These are phyloP conservation scores for Phodopus roborovskii DNA, from an alignment of 2,113 vertebrate genomes.

Conservation along the genomic window DNA sequence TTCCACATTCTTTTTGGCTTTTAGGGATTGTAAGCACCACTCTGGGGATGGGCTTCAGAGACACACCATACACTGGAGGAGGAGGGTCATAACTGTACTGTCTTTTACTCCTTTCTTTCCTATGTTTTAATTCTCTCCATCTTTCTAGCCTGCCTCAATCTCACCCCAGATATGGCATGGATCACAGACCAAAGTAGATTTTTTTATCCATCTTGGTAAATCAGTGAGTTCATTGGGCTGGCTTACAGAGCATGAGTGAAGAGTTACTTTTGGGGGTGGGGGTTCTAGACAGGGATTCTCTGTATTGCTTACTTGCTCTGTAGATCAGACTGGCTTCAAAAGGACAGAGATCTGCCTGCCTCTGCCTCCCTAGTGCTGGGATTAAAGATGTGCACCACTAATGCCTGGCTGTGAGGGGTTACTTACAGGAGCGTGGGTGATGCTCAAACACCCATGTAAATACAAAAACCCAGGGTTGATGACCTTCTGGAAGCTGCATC, in stretches of 20 bases:
- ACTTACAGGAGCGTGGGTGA: not conserved
- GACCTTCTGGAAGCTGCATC: not conserved
- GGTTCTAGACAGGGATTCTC: too few species aligned
- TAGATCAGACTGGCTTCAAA: too few species aligned
- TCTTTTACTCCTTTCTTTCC: not conserved
- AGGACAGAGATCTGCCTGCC: too few species aligned
- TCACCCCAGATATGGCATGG: not conserved
- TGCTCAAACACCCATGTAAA: not conserved
- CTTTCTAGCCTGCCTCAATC: not conserved
- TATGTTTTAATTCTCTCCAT: not conserved
- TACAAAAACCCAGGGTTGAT: not conserved
- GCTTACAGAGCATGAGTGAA: not conserved
- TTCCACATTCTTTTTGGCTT: not conserved
- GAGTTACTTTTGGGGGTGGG: too few species aligned
- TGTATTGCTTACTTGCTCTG: too few species aligned
- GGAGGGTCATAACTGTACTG: not conserved
- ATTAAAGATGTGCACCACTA: too few species aligned
- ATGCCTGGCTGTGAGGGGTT: too few species aligned
- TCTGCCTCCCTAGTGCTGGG: too few species aligned
- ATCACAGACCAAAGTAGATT: not conserved
- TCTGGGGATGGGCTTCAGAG: conserved; percentile 34
- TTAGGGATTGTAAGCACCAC: not conserved
- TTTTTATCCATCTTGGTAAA: not conserved
- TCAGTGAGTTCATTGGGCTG: not conserved
- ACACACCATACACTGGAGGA: not conserved